Base-by-base conservation (phyloP, 2,113 vertebrate species). In the Climacteris rufus region DNA sequence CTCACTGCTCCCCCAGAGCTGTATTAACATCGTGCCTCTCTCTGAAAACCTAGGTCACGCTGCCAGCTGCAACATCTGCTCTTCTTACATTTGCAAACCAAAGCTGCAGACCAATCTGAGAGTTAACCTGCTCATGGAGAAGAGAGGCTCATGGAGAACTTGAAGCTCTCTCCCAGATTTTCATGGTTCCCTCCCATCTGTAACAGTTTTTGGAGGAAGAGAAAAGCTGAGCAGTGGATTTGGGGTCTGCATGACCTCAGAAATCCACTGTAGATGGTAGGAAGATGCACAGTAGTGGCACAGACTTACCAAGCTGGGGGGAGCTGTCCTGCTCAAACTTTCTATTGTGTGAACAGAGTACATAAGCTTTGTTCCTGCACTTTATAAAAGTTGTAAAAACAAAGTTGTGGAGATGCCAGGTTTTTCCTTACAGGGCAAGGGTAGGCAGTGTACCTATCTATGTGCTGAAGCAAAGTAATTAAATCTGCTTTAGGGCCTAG, bases 11-110 rank as follows among this genome's bases (percentile, higher is more conserved):
- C 68, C 91, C 91, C 82, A 83, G 84, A 54, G 66, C 87, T 90
- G 50, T 52, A 44, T 56, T 94, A 66, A 86, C 85, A 52, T 52
- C 3, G 0, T 85, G 66, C 35, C 66, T 90, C 25, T 70, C 80
- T 50, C 18, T 27, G 47, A 47, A 93, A 87, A 52, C 75, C 59
- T 15, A 1, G 22, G 6, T 64, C 65, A 47, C 81, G 2, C 50
- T 93, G 85, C 89, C 94, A 90, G 56, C 87, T 87, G 75, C 82
- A 91, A 5, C 87, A 94, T 87, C 94, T 95, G 80, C 77, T 87
- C 17, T n/a, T 54, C 60, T n/a, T 47, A 16, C 30, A 21, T 45
- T 60, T 76, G 57, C 75, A 93, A 81, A 44, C 23, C 59, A 49
- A 21, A 89, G 61, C 65, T 85, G 84, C 40, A 65, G 44, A 39